Percentiles rank a stretch among this genome's conserved stretches.
These are phyloP conservation scores for Myotis findleyi DNA, from an alignment of 2,797 vertebrate species.

Conservation along the genomic window DNA sequence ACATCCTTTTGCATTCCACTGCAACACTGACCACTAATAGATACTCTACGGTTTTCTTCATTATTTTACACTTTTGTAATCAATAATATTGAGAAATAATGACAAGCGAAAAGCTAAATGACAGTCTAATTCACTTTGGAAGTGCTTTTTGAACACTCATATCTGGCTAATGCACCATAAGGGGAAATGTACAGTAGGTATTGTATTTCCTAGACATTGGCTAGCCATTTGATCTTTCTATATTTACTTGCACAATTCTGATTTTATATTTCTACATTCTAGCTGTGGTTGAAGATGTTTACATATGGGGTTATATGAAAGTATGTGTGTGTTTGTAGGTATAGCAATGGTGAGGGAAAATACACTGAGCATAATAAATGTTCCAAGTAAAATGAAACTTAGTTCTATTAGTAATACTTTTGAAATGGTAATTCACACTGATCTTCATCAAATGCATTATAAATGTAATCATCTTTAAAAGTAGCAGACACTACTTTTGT, in stretches of 20 bases:
- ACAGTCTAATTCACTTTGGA: conserved; percentile 43
- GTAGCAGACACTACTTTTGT: background rate
- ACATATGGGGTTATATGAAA: background rate
- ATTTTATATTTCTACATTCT: background rate
- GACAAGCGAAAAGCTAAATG: conserved; percentile 47
- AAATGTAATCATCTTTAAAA: conserved; percentile 18
- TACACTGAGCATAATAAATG: background rate
- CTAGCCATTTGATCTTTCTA: background rate
- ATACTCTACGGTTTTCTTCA: background rate
- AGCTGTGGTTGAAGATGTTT: background rate
- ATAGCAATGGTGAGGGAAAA: background rate
- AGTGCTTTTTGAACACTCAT: conserved; percentile 22
- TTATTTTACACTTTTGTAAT: conserved; percentile 40
- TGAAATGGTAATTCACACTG: background rate
- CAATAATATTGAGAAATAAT: conserved; percentile 57
- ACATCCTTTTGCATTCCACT: background rate
- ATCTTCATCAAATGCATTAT: background rate
- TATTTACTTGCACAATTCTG: background rate
- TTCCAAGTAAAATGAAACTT: conserved; percentile 24
- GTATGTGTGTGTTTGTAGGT: background rate
- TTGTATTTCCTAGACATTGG: background rate
- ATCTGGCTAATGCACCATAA: background rate
- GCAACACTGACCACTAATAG: background rate
- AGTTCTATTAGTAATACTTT: background rate
- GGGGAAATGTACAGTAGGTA: background rate